Base-by-base conservation (phyloP, 2,888 invertebrate genomes). In the Tenthredo notha region DNA sequence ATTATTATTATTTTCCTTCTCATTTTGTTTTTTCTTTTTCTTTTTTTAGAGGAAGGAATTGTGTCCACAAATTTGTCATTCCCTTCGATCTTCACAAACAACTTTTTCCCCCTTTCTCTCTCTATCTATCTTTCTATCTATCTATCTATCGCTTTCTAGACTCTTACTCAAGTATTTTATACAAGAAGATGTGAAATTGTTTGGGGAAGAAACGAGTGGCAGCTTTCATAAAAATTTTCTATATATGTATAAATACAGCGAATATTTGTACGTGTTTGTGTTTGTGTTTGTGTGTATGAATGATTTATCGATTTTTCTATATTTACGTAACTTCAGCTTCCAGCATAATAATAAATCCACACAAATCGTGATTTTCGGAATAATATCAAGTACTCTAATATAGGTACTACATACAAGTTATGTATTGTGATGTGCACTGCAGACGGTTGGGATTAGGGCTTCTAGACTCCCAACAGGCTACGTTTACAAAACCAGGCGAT, bases 61-160 rank as follows among this genome's bases (percentile, higher is more conserved):
- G 65, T 86, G 82, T 86, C 40, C 43, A 84, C 82, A 84, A 84
- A 85, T 88, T 86, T 86, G 86, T 87, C 87, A 83, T 80, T 85
- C 84, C 50, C 10, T 47, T 70, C 33, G 43, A 54, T 84, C 85
- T 84, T 84, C 72, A 50, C 33, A 61, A 84, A 77, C 33, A 67
- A 54, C 70, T n/a, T 18, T 9, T 18, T 2, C 7, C n/a, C 18
- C 0, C 70, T 6, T 7, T 37, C 15, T n/a, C n/a, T 18, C 70
- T 70, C n/a, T 70, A 2, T 37, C n/a, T 61, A 9, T 25, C 18
- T 18, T 1, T 21, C 7, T 25, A 2, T 25, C 25, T 25, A 25
- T 25, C 61, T 33, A 9, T 40, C 37, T 40, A 33, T 67, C 67
- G 12, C 25, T 18, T 33, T 67, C 25, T 33, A 6, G 25, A 33